phyloP scores from a whole-genome alignment of 1,140 invertebrate genomes.

The Holcopasites calliopsidis region DNA sequence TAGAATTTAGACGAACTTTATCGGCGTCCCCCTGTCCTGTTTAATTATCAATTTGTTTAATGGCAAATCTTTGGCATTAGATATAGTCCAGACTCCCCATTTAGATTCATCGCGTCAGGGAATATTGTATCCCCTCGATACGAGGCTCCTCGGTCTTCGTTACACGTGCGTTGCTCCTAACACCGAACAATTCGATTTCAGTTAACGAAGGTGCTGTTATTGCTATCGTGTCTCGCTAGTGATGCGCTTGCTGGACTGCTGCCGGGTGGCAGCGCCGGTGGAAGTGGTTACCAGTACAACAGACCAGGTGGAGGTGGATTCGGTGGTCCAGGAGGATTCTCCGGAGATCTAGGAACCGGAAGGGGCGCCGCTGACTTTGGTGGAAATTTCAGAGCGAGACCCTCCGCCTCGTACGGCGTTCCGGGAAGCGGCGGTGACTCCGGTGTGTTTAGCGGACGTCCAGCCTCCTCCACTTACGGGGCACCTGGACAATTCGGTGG shows the following conservation, averaged over 20 bases:
- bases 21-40: no score
- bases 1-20: no score
- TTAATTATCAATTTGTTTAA: no score
- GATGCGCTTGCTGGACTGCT: slow-evolving; percentile 68
- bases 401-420: slow-evolving; percentile 35
- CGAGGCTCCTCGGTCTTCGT: no score
- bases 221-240: slow-evolving; percentile 64
- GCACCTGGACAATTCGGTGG: slow-evolving; percentile 33
- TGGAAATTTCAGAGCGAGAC: slow-evolving; percentile 34
- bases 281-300: slow-evolving; percentile 74
- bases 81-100: no score
- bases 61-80: no score
- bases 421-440: slow-evolving; percentile 45
- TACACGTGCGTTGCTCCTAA: no score
- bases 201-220: slow-evolving; percentile 66
- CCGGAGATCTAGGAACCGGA: slow-evolving; percentile 17
- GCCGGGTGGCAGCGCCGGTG: slow-evolving; percentile 60
- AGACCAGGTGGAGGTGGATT: slow-evolving; percentile 53
- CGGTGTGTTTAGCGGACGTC: slow-evolving; percentile 45
- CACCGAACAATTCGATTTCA: slow-evolving; percentile 40
- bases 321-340: slow-evolving; percentile 25
- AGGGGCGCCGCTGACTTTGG: slow-evolving; percentile 21
- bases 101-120: no score
- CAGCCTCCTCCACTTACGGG: slow-evolving; percentile 10
- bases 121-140: no score